Percentiles rank a stretch among this genome's conserved stretches.
Evolutionary conservation across 2,888 invertebrate species (phyloP).

Genomic region (Drosophila mulleri): DNA sequence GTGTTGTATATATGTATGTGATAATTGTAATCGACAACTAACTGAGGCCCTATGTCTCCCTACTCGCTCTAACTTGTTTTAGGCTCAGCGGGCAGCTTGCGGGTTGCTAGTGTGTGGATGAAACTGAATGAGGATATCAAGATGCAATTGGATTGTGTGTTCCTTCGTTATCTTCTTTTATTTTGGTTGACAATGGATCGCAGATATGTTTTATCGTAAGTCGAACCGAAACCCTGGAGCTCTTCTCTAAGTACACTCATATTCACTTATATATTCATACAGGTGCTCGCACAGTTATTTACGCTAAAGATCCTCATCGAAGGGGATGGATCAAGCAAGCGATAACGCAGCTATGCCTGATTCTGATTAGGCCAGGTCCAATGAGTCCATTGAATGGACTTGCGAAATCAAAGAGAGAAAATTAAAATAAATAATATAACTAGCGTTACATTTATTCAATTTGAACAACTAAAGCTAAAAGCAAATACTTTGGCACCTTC

Average conservation of each 20-base stretch:
- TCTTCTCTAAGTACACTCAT: constrained; percentile 33
- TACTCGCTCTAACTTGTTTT: constrained; percentile 6
- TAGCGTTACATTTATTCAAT: constrained; percentile 62
- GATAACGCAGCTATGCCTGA: constrained; percentile 5
- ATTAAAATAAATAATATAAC: constrained; percentile 53
- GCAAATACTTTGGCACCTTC: constrained; percentile 80
- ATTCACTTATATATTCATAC: constrained; percentile 16
- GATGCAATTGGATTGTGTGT: constrained; percentile 17
- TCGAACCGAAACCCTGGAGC: constrained; percentile 44
- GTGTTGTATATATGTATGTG: constrained; percentile 18
- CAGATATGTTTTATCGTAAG: constrained; percentile 54
- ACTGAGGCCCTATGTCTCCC: constrained; percentile 49
- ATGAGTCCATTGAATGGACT: constrained; percentile 16
- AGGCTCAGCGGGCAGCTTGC: constrained; percentile 44
- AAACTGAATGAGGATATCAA: constrained; percentile 12
- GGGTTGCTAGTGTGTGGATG: constrained; percentile 1
- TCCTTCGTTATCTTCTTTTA: background rate
- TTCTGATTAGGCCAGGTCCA: constrained; percentile 16
- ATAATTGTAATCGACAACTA: constrained; percentile 48
- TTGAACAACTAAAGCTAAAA: constrained; percentile 70
- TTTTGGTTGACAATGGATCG: constrained; percentile 52
- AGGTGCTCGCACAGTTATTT: constrained; percentile 18
- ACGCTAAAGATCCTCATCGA: constrained; percentile 11
- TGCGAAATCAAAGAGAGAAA: constrained; percentile 14
- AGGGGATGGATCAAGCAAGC: constrained; percentile 16